Evolutionary conservation across 2,113 vertebrate species (phyloP).

Genomic region (Chloropsis cyanopogon): DNA sequence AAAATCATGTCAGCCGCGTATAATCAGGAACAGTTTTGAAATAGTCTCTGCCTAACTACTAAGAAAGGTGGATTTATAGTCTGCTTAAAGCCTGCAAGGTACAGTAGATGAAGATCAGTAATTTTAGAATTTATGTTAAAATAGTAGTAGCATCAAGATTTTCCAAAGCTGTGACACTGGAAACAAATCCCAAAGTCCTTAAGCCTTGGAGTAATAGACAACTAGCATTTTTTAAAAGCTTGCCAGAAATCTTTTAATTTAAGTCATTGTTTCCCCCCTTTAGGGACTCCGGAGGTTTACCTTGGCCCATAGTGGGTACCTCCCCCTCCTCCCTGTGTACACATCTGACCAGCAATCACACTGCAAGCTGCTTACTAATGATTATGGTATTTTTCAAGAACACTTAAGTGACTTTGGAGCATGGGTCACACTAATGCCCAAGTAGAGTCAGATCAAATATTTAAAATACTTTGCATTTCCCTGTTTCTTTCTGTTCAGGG

Average conservation of each 20-base stretch:
- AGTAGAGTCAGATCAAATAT: not conserved
- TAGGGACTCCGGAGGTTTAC: not conserved
- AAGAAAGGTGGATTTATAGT: not conserved
- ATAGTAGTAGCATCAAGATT: not conserved
- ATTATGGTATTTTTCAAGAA: not conserved
- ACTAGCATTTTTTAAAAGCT: not conserved
- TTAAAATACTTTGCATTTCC: not conserved
- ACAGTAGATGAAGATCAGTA: not conserved
- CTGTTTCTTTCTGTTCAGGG: not conserved
- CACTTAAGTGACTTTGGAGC: not conserved
- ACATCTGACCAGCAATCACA: not conserved
- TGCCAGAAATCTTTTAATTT: not conserved
- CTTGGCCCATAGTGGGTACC: not conserved
- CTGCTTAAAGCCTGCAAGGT: not conserved
- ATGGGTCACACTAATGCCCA: not conserved
- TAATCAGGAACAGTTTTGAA: not conserved
- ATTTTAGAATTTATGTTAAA: not conserved
- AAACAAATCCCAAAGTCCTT: not conserved
- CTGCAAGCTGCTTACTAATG: not conserved
- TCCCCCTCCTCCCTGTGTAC: not conserved
- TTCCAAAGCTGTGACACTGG: not conserved
- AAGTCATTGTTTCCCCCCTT: not conserved
- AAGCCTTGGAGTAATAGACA: not conserved
- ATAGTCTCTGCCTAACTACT: not conserved
- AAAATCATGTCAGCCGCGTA: not conserved